Base-by-base conservation (phyloP, 2,113 vertebrate species). In the Pontoporia blainvillei region DNA sequence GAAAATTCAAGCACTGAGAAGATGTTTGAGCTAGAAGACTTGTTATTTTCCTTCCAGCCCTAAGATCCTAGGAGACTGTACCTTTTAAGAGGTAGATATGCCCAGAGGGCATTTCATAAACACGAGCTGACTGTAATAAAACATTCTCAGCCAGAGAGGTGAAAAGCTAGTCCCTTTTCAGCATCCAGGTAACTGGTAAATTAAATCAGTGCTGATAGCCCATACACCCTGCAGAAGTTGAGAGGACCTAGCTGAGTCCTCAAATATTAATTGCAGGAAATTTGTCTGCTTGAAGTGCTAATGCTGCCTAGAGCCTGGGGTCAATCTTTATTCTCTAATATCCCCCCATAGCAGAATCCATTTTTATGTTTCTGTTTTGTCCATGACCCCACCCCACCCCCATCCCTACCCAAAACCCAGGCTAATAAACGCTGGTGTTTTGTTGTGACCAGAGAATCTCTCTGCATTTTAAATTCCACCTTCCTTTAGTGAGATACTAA, bases 181-280 rank as follows among this genome's bases (percentile, higher is more conserved):
- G 62, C n/a, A 11, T 75, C 91, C 44, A 59, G 57, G 44, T 88
- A 85, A 72, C 93, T 85, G 54, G 71, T 94, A 95, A 92, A 91
- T 95, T 85, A 85, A 93, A 88, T 93, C 93, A 86, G 73, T 83
- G 67, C 82, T 27, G 57, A 71, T 69, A 72, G 78, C 72, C 25
- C 67, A 14, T n/a, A 46, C 10, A n/a, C 67, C 12, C 46, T 59
- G 3, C 1, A 0, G n/a, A 76, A 92, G 71, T 92, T 91, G 59
- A 71, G 12, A 91, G 66, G 84, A 82, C 85, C 39, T 23, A 64
- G 27, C 62, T 49, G 62, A 81, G 82, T 75, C 29, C 89, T 95
- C 97, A 93, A 41, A 91, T 94, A 90, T 93, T 96, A 96, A 97
- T 94, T 96, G 86, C 86, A n/a, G 67, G 44, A 81, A 88, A 73